A percentile compares a stretch with the other conserved stretches of the same genome.
Conservation (phyloP, 2,797 vertebrate species). For the Melanotaenia parkinsoni region DNA sequence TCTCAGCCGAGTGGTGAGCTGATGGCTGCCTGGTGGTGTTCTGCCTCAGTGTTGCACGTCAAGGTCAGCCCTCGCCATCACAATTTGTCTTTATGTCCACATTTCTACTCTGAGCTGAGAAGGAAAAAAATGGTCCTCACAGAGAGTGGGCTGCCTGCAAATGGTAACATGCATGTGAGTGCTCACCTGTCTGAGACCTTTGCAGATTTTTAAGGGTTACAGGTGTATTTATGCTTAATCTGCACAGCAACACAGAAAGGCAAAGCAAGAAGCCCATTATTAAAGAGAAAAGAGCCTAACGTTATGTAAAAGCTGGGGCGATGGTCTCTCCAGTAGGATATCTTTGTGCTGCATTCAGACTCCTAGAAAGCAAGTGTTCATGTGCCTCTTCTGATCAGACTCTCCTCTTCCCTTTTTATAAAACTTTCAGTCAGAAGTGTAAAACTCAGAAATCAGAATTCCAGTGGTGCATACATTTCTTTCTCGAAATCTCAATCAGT, state of each 20-base stretch:
- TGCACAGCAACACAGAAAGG: neutral
- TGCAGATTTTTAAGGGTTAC: neutral
- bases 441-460: neutral
- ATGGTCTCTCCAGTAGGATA: neutral
- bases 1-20: slow-evolving; percentile 41
- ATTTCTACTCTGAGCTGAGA: slow-evolving; percentile 35
- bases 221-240: neutral
- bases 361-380: neutral
- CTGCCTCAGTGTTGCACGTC: slow-evolving; percentile 28
- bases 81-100: slow-evolving; percentile 26
- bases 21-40: slow-evolving; percentile 37
- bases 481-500: slow-evolving; percentile 2
- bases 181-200: slow-evolving; percentile 16
- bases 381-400: neutral
- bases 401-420: neutral
- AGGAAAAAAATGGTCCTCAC: slow-evolving; percentile 16
- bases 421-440: neutral
- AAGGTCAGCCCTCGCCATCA: slow-evolving; percentile 38
- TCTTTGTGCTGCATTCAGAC: neutral
- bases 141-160: slow-evolving; percentile 15
- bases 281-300: neutral
- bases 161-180: slow-evolving; percentile 19
- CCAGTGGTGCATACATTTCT: neutral
- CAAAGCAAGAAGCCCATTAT: neutral
- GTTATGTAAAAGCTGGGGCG: neutral